phyloP scores from a whole-genome alignment of 2,113 vertebrate genomes.

The Corydoras sp. region DNA sequence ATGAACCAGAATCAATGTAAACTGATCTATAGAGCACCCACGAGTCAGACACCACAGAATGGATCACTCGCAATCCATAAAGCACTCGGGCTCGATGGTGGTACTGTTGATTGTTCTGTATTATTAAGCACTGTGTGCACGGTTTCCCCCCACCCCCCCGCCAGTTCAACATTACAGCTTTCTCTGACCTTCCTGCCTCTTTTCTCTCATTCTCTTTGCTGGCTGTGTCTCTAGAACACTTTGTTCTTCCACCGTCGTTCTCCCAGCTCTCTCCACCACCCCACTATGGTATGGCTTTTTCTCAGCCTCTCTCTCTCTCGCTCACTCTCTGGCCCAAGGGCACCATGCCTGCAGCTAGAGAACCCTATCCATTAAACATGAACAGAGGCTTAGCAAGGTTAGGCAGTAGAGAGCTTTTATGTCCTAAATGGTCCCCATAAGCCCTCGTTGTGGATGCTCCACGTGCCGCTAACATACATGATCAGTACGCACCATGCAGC shows the following conservation, averaged over 20 bases:
- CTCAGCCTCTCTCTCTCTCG: constrained; percentile 5
- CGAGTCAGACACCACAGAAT: too few species aligned
- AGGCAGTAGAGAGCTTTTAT: constrained; percentile 15
- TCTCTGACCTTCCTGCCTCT: constrained; percentile 8
- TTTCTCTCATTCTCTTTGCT: constrained; percentile 24
- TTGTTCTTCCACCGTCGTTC: constrained; percentile 15
- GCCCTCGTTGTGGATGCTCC: neutral
- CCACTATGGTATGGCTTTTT: constrained; percentile 3
- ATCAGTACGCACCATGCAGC: neutral
- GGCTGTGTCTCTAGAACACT: neutral
- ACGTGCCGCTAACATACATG: constrained; percentile 12
- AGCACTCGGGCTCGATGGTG: neutral
- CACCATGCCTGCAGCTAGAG: constrained; percentile 23
- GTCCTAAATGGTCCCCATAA: constrained; percentile 13
- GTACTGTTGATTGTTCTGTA: constrained; percentile 31
- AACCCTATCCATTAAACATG: constrained; percentile 43
- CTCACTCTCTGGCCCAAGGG: constrained; percentile 21
- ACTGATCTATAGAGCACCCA: too few species aligned
- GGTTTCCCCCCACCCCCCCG: neutral
- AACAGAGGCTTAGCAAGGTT: constrained; percentile 32
- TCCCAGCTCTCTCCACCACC: neutral
- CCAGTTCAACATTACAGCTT: neutral
- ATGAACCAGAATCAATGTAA: too few species aligned
- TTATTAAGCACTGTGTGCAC: constrained; percentile 29
- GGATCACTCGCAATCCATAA: too few species aligned